These are phyloP conservation scores for Theretra japonica DNA, from an alignment of 2,888 invertebrate genomes.

Conservation along the genomic window DNA sequence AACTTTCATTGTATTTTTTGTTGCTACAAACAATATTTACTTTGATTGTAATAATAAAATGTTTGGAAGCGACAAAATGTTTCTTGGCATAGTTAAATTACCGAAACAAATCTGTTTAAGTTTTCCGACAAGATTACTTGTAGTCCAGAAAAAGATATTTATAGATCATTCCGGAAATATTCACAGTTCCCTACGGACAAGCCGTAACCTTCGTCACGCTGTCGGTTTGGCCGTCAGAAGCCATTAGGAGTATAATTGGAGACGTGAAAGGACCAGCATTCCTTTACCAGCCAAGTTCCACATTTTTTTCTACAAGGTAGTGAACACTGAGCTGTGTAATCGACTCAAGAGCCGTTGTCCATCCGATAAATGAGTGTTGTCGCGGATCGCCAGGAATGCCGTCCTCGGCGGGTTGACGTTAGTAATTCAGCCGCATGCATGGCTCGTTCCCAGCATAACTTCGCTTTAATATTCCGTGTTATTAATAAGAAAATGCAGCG, in stretches of 20 bases:
- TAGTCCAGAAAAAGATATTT: too few relatives aligned
- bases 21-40: too few relatives aligned
- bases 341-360: slow-evolving; percentile 66
- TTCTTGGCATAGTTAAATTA: too few relatives aligned
- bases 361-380: slow-evolving; percentile 54
- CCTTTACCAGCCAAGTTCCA: not conserved
- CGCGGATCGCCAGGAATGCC: slow-evolving; percentile 69
- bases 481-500: slow-evolving; percentile 24
- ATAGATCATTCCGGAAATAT: too few relatives aligned
- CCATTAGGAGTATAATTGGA: slow-evolving; percentile 4
- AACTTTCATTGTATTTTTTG: too few relatives aligned
- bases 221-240: too few relatives aligned
- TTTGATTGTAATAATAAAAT: too few relatives aligned
- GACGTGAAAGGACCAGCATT: not conserved
- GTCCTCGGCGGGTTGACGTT: slow-evolving; percentile 62
- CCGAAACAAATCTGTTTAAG: too few relatives aligned
- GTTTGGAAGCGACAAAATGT: too few relatives aligned
- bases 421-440: slow-evolving; percentile 59
- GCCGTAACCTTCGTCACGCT: too few relatives aligned
- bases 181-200: too few relatives aligned
- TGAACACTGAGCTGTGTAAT: slow-evolving; percentile 48
- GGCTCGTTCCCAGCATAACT: slow-evolving; percentile 28
- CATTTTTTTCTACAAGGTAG: not conserved
- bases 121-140: too few relatives aligned
- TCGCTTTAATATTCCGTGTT: slow-evolving; percentile 21